phyloP scores from a whole-genome alignment of 2,797 vertebrate species.

The Morelia viridis region DNA sequence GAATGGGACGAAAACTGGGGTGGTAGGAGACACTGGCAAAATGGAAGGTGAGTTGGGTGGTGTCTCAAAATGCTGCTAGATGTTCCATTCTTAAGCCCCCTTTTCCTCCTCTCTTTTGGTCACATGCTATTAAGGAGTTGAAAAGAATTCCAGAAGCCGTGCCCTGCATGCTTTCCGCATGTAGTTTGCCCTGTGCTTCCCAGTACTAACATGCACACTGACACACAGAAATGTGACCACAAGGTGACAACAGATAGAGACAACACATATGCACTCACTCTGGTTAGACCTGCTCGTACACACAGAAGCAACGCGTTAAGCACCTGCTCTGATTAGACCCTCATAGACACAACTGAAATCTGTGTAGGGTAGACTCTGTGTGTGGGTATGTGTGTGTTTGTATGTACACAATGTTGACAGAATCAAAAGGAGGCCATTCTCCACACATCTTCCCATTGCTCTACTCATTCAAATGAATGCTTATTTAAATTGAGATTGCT shows the following conservation, averaged over 20 bases:
- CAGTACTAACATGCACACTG: neutral
- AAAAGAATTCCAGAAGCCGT: neutral
- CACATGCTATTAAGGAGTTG: neutral
- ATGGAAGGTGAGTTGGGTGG: neutral
- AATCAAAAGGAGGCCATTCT: neutral
- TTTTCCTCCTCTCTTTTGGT: neutral
- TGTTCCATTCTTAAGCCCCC: neutral
- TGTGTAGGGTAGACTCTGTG: neutral
- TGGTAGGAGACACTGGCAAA: neutral
- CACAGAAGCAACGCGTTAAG: neutral
- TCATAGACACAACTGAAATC: neutral
- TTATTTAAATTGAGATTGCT: slow-evolving; percentile 27
- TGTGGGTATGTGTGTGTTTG: neutral
- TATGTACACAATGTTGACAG: neutral
- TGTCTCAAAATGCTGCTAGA: neutral
- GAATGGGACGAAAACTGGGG: neutral
- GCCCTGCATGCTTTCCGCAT: neutral
- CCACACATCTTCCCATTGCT: neutral
- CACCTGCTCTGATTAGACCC: neutral
- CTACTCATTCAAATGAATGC: accelerated
- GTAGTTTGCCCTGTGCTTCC: neutral
- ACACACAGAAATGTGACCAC: neutral
- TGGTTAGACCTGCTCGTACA: neutral
- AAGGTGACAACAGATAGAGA: neutral
- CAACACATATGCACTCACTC: neutral